Evolutionary conservation across 2,888 invertebrate genomes (phyloP).

Genomic region (Rotaria socialis): DNA sequence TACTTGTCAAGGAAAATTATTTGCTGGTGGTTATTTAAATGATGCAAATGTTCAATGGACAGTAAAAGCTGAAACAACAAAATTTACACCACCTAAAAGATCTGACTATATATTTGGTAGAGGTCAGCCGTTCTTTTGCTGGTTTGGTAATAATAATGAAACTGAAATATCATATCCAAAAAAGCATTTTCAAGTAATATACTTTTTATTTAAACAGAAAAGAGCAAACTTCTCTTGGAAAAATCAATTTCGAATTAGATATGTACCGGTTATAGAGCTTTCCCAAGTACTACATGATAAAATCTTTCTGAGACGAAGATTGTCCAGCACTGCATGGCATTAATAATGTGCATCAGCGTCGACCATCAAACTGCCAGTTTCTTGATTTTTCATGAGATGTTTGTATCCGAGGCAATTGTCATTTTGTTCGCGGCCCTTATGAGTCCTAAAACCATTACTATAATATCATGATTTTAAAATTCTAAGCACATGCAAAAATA

Average conservation of each 20-base stretch:
- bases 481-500: not conserved
- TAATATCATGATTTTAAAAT: too few relatives aligned
- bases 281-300: too few relatives aligned
- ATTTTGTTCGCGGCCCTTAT: not conserved
- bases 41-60: conserved; percentile 25
- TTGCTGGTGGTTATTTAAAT: conserved; percentile 25
- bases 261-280: too few relatives aligned
- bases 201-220: not conserved
- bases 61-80: conserved; percentile 21
- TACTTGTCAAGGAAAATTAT: conserved; percentile 36
- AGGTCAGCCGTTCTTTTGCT: not conserved
- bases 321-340: too few relatives aligned
- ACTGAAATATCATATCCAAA: not conserved
- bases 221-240: not conserved
- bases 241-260: too few relatives aligned
- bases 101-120: conserved; percentile 29
- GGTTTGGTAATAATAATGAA: not conserved
- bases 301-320: too few relatives aligned
- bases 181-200: not conserved
- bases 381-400: not conserved
- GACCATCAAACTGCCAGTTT: not conserved
- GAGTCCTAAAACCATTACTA: too few relatives aligned
- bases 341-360: not conserved
- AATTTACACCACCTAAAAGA: not conserved
- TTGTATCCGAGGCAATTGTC: not conserved